Conservation (phyloP, 2,888 invertebrate species). For the Dendrolimus pini region DNA sequence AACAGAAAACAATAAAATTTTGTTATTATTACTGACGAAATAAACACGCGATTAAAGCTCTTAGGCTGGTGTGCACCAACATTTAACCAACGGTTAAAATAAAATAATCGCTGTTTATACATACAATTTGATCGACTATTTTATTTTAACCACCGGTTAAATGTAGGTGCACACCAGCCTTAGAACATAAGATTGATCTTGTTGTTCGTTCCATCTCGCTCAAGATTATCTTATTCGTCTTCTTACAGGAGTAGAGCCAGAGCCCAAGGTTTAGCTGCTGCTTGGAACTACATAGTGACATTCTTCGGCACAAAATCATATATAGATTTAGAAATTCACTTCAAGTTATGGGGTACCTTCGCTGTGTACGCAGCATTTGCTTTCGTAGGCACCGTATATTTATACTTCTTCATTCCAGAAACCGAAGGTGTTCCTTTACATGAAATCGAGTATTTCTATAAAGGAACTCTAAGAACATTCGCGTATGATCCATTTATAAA, state of each 20-base stretch:
- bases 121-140: too few relatives aligned
- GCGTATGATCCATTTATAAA: conserved; percentile 52
- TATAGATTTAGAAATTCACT: conserved; percentile 49
- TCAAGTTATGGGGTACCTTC: conserved; percentile 61
- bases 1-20: too few relatives aligned
- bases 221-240: neutral
- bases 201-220: too few relatives aligned
- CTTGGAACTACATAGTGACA: conserved; percentile 60
- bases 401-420: conserved; percentile 68
- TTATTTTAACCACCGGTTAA: too few relatives aligned
- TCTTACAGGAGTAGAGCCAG: conserved; percentile 57
- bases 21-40: too few relatives aligned
- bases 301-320: conserved; percentile 69
- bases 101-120: too few relatives aligned
- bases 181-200: too few relatives aligned
- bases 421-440: conserved; percentile 66
- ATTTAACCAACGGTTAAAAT: too few relatives aligned
- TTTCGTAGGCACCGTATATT: conserved; percentile 55
- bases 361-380: conserved; percentile 61
- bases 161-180: too few relatives aligned
- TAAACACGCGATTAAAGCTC: too few relatives aligned
- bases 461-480: conserved; percentile 42
- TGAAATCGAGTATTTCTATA: conserved; percentile 64
- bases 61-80: too few relatives aligned
- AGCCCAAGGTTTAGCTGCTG: conserved; percentile 68